Conservation (phyloP, 1,140 invertebrate species). For the Vanessa tameamea region DNA sequence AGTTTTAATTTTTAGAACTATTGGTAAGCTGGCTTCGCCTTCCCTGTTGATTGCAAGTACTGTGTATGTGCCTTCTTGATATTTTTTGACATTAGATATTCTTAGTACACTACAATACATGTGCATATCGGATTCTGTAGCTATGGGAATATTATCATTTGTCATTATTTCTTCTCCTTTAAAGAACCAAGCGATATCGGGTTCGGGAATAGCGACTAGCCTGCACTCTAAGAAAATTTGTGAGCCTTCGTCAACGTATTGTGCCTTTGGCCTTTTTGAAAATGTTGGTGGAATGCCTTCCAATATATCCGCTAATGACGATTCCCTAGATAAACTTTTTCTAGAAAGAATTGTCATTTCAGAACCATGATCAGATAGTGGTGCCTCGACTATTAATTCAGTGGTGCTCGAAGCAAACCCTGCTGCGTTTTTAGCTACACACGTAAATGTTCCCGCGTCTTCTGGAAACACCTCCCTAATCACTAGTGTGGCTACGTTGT, state of each 20-base stretch:
- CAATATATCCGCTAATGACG: conserved; percentile 93
- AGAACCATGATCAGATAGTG: conserved; percentile 93
- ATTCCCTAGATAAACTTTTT: conserved; percentile 92
- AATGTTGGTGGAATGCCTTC: conserved; percentile 97
- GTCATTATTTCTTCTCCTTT: conserved; percentile 87
- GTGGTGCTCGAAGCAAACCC: conserved; percentile 96
- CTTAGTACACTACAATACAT: conserved; percentile 92
- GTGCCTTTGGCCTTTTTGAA: conserved; percentile 91
- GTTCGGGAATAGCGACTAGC: conserved; percentile 93
- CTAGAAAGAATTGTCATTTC: conserved; percentile 89
- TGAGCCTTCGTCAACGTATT: conserved; percentile 89
- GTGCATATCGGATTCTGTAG: conserved; percentile 92
- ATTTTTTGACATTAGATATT: conserved; percentile 88
- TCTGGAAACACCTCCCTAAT: conserved; percentile 98
- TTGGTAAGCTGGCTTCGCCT: conserved; percentile 91
- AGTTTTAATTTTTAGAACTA: conserved; percentile 91
- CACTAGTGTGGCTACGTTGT: conserved; percentile 94
- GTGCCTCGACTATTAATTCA: conserved; percentile 92
- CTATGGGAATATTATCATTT: conserved; percentile 85
- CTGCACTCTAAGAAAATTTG: conserved; percentile 91
- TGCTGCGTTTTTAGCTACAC: conserved; percentile 96
- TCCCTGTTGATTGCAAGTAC: conserved; percentile 93
- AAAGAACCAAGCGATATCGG: conserved; percentile 92
- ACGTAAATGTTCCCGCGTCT: conserved; percentile 97
- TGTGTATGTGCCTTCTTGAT: conserved; percentile 93